Percentiles rank a stretch among this genome's conserved stretches.
Evolutionary conservation across 2,797 vertebrate genomes (phyloP).

Genomic region (Dryobates pubescens): DNA sequence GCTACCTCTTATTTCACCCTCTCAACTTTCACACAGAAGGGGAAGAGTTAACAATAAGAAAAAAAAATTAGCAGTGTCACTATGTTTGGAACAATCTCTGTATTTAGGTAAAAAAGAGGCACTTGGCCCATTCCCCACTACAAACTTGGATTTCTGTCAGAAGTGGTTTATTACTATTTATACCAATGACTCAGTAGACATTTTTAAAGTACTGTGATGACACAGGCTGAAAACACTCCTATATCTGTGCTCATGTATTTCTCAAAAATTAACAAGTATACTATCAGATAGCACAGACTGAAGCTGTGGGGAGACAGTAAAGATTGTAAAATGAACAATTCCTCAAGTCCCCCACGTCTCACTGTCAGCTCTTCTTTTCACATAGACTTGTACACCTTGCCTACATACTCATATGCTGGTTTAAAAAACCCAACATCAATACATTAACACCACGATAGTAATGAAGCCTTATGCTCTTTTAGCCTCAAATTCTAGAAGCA

Average conservation of each 20-base stretch:
- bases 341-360: background rate
- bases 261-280: constrained; percentile 3
- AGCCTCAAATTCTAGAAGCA: constrained; percentile 27
- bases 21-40: background rate
- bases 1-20: background rate
- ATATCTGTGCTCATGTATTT: background rate
- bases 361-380: background rate
- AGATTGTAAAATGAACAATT: background rate
- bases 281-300: background rate
- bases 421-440: constrained; percentile 7
- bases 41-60: background rate
- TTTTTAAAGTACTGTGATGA: background rate
- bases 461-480: constrained; percentile 6
- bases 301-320: background rate
- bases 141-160: constrained; percentile 7
- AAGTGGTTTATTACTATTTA: constrained; percentile 30
- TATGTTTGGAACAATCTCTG: background rate
- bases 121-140: background rate
- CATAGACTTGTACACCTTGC: background rate
- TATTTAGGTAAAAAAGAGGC: constrained; percentile 24
- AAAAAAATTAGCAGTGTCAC: background rate
- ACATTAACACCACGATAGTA: constrained; percentile 25
- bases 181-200: background rate
- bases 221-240: constrained; percentile 16
- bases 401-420: background rate